A percentile compares a stretch with the other conserved stretches of the same genome.
Evolutionary conservation across 2,113 vertebrate genomes (phyloP).

Genomic region (Halichoeres trimaculatus): DNA sequence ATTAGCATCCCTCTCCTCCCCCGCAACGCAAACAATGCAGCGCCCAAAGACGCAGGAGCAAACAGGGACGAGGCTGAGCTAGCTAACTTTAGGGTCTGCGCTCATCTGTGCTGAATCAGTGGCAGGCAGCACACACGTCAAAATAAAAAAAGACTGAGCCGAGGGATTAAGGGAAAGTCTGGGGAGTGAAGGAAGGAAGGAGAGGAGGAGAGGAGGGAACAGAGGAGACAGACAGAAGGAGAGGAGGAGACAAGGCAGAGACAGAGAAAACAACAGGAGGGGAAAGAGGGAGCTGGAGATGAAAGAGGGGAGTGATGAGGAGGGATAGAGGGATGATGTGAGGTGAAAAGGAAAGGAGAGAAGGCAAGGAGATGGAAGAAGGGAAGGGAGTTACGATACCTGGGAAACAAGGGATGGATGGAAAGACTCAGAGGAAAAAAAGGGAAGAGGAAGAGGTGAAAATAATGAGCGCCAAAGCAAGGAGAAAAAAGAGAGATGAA

Average conservation of each 20-base stretch:
- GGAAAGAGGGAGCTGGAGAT: neutral
- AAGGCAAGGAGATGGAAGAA: neutral
- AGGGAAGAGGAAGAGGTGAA: neutral
- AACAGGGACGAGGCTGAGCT: constrained; percentile 57
- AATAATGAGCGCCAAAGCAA: too few species aligned
- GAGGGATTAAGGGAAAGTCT: constrained; percentile 55
- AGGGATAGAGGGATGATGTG: neutral
- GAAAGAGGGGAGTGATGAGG: neutral
- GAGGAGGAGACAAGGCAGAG: neutral
- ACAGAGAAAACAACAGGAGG: neutral
- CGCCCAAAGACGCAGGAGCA: constrained; percentile 47
- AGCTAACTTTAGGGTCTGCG: constrained; percentile 45
- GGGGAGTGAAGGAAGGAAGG: constrained; percentile 24
- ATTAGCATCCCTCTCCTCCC: constrained; percentile 68
- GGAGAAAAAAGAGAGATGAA: too few species aligned
- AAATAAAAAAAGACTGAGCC: constrained; percentile 24
- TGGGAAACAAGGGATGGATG: too few species aligned
- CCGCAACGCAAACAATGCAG: constrained; percentile 61
- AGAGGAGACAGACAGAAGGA: constrained; percentile 1
- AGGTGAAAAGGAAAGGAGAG: neutral
- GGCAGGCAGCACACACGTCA: constrained; percentile 29
- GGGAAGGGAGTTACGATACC: too few species aligned
- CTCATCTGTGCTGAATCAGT: constrained; percentile 64
- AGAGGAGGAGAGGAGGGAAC: neutral
- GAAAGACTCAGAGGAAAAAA: too few species aligned